Evolutionary conservation across 2,888 invertebrate genomes (phyloP).

Genomic region (Plebejus argus): DNA sequence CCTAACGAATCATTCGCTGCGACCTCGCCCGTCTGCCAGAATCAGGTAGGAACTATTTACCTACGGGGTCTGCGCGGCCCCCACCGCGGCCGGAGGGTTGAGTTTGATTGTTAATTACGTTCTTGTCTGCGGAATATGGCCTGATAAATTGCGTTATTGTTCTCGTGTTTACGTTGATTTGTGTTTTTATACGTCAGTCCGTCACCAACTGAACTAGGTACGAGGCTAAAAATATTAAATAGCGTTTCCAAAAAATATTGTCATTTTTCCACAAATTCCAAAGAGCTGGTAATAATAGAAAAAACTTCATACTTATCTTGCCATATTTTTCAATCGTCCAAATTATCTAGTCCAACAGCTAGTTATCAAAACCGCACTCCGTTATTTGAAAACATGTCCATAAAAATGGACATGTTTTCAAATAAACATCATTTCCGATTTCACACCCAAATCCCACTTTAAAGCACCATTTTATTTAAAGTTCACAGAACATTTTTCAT

Average conservation of each 20-base stretch:
- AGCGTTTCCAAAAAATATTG: not conserved
- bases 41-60: slow-evolving; percentile 52
- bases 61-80: slow-evolving; percentile 59
- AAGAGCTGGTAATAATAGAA: not conserved
- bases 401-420: not conserved
- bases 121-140: slow-evolving; percentile 57
- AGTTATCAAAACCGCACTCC: not conserved
- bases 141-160: slow-evolving; percentile 44
- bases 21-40: slow-evolving; percentile 43
- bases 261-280: not conserved
- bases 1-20: slow-evolving; percentile 65
- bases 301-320: not conserved
- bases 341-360: no score
- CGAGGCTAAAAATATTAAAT: not conserved
- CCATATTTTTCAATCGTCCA: no score
- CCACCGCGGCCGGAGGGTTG: slow-evolving; percentile 54
- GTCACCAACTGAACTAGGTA: not conserved
- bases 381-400: no score
- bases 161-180: slow-evolving; percentile 37
- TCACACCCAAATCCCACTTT: slow-evolving; percentile 1
- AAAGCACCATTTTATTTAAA: slow-evolving; percentile 15
- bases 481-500: slow-evolving; percentile 17
- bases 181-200: not conserved
- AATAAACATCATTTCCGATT: not conserved
- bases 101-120: slow-evolving; percentile 69